Conservation (phyloP, 1,140 invertebrate species). For the Pogonus chalceus region DNA sequence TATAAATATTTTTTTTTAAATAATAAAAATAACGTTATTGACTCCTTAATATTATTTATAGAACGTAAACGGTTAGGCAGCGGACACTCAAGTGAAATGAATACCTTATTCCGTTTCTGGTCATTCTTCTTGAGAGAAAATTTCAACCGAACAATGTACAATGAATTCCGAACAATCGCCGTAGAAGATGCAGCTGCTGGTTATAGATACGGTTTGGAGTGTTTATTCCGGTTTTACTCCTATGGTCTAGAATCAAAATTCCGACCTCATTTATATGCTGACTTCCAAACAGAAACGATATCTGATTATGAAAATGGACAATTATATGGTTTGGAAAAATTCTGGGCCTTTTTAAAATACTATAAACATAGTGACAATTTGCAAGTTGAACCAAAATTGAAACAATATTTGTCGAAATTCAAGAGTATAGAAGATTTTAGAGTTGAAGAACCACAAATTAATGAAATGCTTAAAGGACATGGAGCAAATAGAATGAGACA, state of each 20-base stretch:
- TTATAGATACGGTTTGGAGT: constrained; percentile 88
- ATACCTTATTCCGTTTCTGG: constrained; percentile 97
- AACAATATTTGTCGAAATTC: constrained; percentile 75
- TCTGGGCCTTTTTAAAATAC: constrained; percentile 97
- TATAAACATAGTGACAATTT: constrained; percentile 72
- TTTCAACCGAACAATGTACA: constrained; percentile 97
- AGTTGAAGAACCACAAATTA: constrained; percentile 57
- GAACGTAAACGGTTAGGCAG: constrained; percentile 84
- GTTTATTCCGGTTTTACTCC: constrained; percentile 96
- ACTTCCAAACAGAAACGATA: constrained; percentile 92
- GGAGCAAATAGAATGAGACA: constrained; percentile 35
- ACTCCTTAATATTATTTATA: constrained; percentile 35
- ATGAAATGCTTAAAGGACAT: constrained; percentile 42
- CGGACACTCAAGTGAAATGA: constrained; percentile 93
- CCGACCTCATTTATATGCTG: constrained; percentile 81
- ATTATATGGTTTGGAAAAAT: constrained; percentile 96
- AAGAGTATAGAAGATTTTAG: constrained; percentile 93
- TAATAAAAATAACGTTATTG: neutral
- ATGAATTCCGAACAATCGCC: constrained; percentile 84
- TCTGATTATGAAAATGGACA: constrained; percentile 88
- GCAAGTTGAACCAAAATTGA: constrained; percentile 69
- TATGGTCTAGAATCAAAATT: constrained; percentile 96
- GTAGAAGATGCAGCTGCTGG: constrained; percentile 85
- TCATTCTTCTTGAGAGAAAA: constrained; percentile 98
- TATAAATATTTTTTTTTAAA: too few relatives aligned